Base-by-base conservation (phyloP, 1,140 invertebrate genomes). In the Lepidurus apus region DNA sequence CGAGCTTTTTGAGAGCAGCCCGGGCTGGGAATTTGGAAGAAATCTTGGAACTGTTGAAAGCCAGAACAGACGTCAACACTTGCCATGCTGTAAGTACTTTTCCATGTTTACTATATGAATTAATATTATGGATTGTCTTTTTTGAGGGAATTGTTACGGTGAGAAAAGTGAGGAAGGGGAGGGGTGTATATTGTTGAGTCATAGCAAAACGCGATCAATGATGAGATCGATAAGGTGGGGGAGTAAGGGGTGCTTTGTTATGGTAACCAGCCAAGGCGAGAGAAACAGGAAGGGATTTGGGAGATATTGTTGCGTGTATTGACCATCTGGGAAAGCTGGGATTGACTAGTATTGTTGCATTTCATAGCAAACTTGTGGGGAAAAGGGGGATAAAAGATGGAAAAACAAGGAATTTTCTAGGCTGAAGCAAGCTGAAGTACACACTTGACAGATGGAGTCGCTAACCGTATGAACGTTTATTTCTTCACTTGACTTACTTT, bases 1-100 rank as follows among this genome's bases (percentile, higher is more conserved):
- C 89, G 42, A 88, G 87, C 79, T 91, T 92, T 83, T 84, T 91
- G 81, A 91, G 98, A 83, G 97, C 98, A 81, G 97, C 98, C 80
- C 89, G 98, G 82, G 97, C 97, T 80, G 98, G 98, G 11, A 97
- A 99, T 86, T 89, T 99, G 79, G 96, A 98, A 83, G 97, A 98
- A 88, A 96, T 99, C 77, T 88, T 99, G 81, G 96, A 98, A 86
- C 96, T 96, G 84, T 89, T 99, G 44, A 96, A 97, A 84, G 93
- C 93, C 81, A 93, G 94, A 84, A 94, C 98, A 81, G 97, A 99
- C 87, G 99, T 99, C 84, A 99, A 99, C 86, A 97, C 97, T 82
- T 95, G 95, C 86, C 99, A 99, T 88, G 93, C 96, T 83, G 95
- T 98, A 88, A 94, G 92, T 90, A 84, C 34, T n/a, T 75, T 26